A percentile compares a stretch with the other conserved stretches of the same genome.
These are phyloP conservation scores for Hypocryptadius cinnamomeus DNA, from an alignment of 2,113 vertebrate genomes.

Conservation along the genomic window DNA sequence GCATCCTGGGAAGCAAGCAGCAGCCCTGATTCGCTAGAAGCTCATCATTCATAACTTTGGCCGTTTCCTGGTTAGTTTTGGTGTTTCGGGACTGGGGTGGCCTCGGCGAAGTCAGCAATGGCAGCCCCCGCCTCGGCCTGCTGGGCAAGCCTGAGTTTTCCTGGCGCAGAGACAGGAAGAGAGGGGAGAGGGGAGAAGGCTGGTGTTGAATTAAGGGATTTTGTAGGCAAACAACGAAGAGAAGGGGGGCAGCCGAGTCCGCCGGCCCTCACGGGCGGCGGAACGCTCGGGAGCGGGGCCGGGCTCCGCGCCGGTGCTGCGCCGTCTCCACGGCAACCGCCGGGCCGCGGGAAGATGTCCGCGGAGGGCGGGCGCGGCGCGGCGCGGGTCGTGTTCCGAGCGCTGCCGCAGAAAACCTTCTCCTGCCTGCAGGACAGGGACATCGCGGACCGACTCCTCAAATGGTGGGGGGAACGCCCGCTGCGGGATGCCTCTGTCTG, in stretches of 20 bases:
- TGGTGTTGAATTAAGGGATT: not conserved
- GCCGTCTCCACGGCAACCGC: slow-evolving; percentile 40
- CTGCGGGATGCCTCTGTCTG: no score
- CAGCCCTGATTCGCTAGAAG: not conserved
- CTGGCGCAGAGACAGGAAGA: no score
- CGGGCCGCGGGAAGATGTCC: slow-evolving; percentile 15
- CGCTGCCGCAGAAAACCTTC: slow-evolving; percentile 63
- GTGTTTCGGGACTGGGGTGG: fast-evolving
- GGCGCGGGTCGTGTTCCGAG: slow-evolving; percentile 36
- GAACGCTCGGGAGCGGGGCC: not conserved
- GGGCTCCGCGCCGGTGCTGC: not conserved
- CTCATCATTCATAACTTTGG: not conserved
- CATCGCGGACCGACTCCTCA: slow-evolving; percentile 55
- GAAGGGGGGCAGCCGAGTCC: fast-evolving
- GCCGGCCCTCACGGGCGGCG: not conserved
- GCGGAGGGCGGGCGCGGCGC: not conserved
- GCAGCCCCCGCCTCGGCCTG: not conserved
- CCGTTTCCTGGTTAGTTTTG: not conserved
- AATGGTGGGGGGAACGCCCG: slow-evolving; percentile 58
- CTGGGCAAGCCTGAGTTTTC: not conserved
- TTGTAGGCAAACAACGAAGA: not conserved
- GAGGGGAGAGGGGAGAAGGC: fast-evolving
- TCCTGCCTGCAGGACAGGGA: slow-evolving; percentile 37
- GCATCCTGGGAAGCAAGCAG: not conserved
- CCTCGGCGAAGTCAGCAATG: no score